phyloP scores from a whole-genome alignment of 2,888 invertebrate genomes.

The Epinotia bilunana region DNA sequence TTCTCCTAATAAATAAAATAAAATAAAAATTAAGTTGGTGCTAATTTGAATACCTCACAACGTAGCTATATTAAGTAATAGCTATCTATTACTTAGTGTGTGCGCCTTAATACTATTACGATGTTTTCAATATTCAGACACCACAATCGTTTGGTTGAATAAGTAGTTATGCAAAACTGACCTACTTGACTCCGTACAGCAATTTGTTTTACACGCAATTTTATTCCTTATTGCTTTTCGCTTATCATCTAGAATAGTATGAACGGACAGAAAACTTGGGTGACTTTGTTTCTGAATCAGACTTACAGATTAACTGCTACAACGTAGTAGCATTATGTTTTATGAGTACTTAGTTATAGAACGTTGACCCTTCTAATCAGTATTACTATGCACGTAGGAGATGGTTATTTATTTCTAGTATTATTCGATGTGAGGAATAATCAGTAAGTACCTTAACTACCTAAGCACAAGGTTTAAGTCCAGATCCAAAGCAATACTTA shows the following conservation, averaged over 20 bases:
- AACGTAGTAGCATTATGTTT: neutral
- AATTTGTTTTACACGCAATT: neutral
- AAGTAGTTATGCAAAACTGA: slow-evolving; percentile 23
- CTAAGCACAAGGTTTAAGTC: too few relatives aligned
- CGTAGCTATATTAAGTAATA: neutral
- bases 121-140: neutral
- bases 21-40: too few relatives aligned
- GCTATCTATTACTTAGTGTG: too few relatives aligned
- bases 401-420: neutral
- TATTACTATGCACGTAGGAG: neutral
- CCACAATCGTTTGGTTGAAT: neutral
- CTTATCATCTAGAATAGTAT: neutral
- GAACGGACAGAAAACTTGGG: neutral
- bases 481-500: too few relatives aligned
- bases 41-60: neutral
- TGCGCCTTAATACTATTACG: too few relatives aligned
- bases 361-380: neutral
- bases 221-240: neutral
- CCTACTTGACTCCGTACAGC: slow-evolving; percentile 15
- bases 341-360: slow-evolving; percentile 27
- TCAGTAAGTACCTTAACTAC: too few relatives aligned
- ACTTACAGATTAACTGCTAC: slow-evolving; percentile 17
- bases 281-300: neutral
- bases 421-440: neutral
- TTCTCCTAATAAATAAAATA: too few relatives aligned